Evolutionary conservation across 2,888 invertebrate species (phyloP).

Genomic region (Lapara coniferarum): DNA sequence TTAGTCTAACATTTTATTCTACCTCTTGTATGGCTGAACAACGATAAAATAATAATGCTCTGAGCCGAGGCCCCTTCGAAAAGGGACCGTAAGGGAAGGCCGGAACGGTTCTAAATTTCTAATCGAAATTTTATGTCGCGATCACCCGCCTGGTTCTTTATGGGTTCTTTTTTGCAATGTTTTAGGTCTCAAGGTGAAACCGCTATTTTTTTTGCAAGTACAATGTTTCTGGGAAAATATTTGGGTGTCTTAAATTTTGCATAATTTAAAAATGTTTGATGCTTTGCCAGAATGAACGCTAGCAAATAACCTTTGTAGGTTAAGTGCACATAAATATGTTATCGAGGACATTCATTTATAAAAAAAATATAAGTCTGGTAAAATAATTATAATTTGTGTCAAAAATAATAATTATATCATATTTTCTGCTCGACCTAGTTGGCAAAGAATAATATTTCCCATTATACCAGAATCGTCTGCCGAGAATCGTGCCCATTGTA

Average conservation of each 20-base stretch:
- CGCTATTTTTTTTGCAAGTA: slow-evolving; percentile 49
- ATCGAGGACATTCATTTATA: background rate
- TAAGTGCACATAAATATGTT: background rate
- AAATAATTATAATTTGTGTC: background rate
- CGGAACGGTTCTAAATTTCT: slow-evolving; percentile 72
- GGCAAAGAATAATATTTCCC: background rate
- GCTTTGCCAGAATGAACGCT: slow-evolving; percentile 44
- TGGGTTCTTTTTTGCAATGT: slow-evolving; percentile 68
- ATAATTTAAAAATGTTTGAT: slow-evolving; percentile 43
- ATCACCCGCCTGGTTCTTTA: slow-evolving; percentile 67
- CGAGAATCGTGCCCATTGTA: background rate
- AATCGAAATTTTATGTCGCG: slow-evolving; percentile 74
- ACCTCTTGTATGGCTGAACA: slow-evolving; percentile 73
- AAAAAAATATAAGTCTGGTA: background rate
- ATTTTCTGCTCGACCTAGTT: background rate
- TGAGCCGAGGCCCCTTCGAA: slow-evolving; percentile 58
- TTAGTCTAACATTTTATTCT: slow-evolving; percentile 68
- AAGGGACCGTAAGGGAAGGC: slow-evolving; percentile 70
- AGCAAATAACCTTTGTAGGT: background rate
- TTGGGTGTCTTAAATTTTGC: slow-evolving; percentile 44
- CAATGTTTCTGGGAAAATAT: slow-evolving; percentile 44
- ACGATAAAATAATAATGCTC: slow-evolving; percentile 79
- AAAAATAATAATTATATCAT: background rate
- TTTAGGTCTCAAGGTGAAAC: slow-evolving; percentile 68
- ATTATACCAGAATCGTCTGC: background rate